Evolutionary conservation across 2,888 invertebrate genomes (phyloP), one percentile per base, ranked within the genome.

Genomic region (Lepidocyrtinus sp.): DNA sequence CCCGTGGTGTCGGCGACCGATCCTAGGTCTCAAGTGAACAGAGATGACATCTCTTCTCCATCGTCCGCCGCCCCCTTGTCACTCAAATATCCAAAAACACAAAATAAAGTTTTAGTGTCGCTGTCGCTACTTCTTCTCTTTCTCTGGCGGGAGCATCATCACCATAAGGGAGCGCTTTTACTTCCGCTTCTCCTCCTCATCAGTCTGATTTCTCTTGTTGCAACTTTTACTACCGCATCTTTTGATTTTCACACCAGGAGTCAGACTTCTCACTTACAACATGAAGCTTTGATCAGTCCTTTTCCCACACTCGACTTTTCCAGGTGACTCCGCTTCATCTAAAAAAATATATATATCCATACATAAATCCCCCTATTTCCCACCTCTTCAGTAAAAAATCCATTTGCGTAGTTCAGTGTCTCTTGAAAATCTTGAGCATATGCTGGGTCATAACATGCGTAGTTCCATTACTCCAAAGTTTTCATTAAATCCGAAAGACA

Each of bases 1-100:
- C 77, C 80, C 78, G 79, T 81, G 71, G 75, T 81, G 70, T 82
- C 83, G 61, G 71, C 82, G 65, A 82, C 77, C 74, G 83, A 85
- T 80, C 78, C 82, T 46, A 82, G 82, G 73, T 82, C 82, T 76
- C 82, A 79, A 71, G 75, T 83, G 74, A 36, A 36, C 36, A 7
- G 36, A 36, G 36, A 36, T 36, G 36, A 36, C 36, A 36, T 36
- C 36, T 36, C 36, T 5, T 36, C 36, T 12, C 36, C 5, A 5
- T 5, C 12, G 36, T 36, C 36, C 5, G 36, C 5, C 12, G 36
- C 12, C 5, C 12, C 36, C 5, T 5, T 36, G 36, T 36, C 36
- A 36, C 36, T 36, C 36, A 36, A 12, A 36, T 7, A 36, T 36
- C n/a, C n/a, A 36, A 36, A 36, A 12, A 36, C 36, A 36, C 36